phyloP scores from a whole-genome alignment of 2,113 vertebrate genomes.

The Forbesichthys agassizii region DNA sequence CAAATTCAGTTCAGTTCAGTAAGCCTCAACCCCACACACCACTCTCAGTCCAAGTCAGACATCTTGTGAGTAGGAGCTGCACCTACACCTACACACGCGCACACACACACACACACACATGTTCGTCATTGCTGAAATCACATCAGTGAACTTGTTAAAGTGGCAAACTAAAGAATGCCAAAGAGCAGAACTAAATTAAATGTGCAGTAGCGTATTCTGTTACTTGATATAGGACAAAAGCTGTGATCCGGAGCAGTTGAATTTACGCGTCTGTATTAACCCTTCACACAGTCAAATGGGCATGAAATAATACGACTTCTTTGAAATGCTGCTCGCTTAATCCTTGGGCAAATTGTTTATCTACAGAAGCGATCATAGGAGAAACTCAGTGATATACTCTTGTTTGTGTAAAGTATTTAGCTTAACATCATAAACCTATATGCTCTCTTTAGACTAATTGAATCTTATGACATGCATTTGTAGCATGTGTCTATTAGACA shows the following conservation, averaged over 20 bases:
- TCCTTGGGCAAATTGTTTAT: conserved; percentile 41
- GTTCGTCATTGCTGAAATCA: not conserved
- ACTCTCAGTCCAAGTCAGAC: not conserved
- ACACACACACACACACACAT: no score
- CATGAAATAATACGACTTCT: conserved; percentile 15
- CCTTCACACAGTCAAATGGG: conserved; percentile 36
- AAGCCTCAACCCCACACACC: not conserved
- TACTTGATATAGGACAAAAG: conserved; percentile 29
- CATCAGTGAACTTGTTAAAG: no score
- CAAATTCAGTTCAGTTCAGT: not conserved
- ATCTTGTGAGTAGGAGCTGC: not conserved
- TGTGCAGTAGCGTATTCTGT: not conserved
- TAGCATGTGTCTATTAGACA: not conserved
- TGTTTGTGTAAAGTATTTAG: no score
- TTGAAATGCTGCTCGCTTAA: conserved; percentile 27
- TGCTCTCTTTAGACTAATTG: no score
- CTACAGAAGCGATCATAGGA: conserved; percentile 6
- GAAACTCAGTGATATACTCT: no score
- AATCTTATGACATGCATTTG: not conserved
- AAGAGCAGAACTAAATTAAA: not conserved
- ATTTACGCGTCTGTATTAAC: conserved; percentile 53
- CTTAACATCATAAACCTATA: no score
- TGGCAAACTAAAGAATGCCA: not conserved
- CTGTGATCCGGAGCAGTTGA: conserved; percentile 33
- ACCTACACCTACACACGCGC: not conserved